Percentiles rank a stretch among this genome's conserved stretches.
Conservation (phyloP, 2,797 vertebrate genomes). For the Gallirallus australis region DNA sequence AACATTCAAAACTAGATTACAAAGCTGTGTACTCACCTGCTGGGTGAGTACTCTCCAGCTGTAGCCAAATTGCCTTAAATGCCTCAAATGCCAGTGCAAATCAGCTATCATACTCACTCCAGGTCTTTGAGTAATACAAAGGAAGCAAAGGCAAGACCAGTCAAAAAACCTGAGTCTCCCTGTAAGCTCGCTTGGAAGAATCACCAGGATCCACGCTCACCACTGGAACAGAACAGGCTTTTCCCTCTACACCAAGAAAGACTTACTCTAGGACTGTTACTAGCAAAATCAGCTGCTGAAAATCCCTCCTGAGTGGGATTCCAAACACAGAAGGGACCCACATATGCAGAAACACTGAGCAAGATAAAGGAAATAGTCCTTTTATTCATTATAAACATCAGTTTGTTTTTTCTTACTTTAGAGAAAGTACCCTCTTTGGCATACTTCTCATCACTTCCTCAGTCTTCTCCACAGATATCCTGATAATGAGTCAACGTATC, state of each 20-base stretch:
- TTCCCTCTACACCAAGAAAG: not conserved
- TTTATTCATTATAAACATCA: not conserved
- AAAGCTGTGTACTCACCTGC: not conserved
- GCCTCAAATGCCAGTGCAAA: not conserved
- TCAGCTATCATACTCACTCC: not conserved
- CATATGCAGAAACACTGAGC: not conserved
- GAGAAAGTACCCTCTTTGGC: not conserved
- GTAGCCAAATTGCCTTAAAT: not conserved
- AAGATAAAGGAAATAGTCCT: not conserved
- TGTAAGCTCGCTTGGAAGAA: not conserved
- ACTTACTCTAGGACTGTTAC: not conserved
- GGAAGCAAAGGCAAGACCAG: not conserved
- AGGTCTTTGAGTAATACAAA: not conserved
- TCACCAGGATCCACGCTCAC: not conserved
- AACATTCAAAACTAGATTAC: not conserved
- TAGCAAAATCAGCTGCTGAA: not conserved
- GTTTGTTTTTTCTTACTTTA: not conserved
- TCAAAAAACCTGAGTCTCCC: not conserved
- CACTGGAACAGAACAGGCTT: not conserved
- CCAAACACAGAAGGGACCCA: not conserved
- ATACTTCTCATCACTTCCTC: conserved; percentile 6
- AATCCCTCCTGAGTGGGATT: not conserved
- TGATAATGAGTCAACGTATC: not conserved
- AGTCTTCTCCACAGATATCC: not conserved
- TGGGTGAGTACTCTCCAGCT: not conserved